phyloP scores from a whole-genome alignment of 2,888 invertebrate genomes.

The Bombylius major region DNA sequence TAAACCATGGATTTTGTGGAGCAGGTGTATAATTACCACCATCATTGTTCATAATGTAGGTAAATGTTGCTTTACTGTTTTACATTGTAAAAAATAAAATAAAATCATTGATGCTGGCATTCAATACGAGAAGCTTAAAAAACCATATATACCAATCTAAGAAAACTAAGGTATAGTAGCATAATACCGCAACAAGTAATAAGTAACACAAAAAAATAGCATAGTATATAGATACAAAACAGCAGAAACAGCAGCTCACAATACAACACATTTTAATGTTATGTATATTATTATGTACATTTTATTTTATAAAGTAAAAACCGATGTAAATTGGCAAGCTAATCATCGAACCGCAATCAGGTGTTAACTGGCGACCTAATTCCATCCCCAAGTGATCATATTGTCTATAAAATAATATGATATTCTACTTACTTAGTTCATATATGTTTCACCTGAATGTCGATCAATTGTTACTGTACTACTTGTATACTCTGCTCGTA shows the following conservation, averaged over 20 bases:
- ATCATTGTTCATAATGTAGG: neutral
- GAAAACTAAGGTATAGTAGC: neutral
- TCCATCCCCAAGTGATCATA: constrained; percentile 7
- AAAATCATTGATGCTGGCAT: no score
- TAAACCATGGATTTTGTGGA: neutral
- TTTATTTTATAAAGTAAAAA: no score
- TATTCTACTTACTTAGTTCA: neutral
- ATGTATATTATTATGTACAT: no score
- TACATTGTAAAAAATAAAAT: no score
- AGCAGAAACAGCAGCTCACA: no score
- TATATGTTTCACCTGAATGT: constrained; percentile 4
- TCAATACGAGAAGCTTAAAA: no score
- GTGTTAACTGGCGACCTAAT: constrained; percentile 7
- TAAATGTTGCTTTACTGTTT: neutral
- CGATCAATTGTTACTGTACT: constrained; percentile 3
- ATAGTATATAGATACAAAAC: no score
- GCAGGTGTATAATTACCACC: neutral
- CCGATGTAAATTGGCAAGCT: neutral
- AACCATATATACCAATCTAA: no score
- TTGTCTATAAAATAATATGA: neutral
- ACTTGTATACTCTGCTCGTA: neutral
- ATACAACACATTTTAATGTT: no score
- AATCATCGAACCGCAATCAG: constrained; percentile 9
- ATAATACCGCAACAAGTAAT: no score
- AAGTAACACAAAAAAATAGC: no score